A percentile compares a stretch with the other conserved stretches of the same genome.
These are phyloP conservation scores for Passer domesticus DNA, from an alignment of 2,113 vertebrate species.

Conservation along the genomic window DNA sequence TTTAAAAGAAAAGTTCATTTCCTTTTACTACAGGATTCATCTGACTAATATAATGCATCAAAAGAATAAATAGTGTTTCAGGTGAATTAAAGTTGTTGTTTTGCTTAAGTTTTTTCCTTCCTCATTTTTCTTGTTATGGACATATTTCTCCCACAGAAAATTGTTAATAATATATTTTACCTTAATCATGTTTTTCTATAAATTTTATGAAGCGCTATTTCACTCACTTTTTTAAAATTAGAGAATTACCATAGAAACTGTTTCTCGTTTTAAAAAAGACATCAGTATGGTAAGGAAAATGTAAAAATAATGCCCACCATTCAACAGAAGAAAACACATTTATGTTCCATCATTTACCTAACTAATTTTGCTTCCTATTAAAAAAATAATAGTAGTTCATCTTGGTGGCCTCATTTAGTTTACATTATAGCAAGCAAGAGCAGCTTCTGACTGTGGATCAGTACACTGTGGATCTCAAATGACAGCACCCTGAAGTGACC, in stretches of 20 bases:
- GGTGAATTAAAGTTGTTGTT: neutral
- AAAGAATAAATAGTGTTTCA: neutral
- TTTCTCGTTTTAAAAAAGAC: neutral
- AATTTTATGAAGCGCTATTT: neutral
- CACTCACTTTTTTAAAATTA: neutral
- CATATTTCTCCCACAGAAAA: neutral
- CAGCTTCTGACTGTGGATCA: neutral
- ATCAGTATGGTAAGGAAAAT: neutral
- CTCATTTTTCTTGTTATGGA: neutral
- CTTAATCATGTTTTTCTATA: slow-evolving; percentile 17
- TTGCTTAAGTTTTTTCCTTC: neutral
- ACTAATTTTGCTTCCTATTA: neutral
- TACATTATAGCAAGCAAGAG: neutral
- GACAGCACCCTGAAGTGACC: neutral
- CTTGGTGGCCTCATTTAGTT: neutral
- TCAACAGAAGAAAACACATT: neutral
- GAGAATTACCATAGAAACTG: slow-evolving; percentile 25
- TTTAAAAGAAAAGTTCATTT: neutral
- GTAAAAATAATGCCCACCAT: neutral
- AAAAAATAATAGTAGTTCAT: neutral
- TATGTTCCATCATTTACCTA: neutral
- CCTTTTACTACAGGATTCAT: neutral
- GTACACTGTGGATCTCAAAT: neutral
- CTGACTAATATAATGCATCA: neutral
- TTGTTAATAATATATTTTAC: neutral